Conservation (phyloP, 2,797 vertebrate genomes). For the Gouania willdenowi region DNA sequence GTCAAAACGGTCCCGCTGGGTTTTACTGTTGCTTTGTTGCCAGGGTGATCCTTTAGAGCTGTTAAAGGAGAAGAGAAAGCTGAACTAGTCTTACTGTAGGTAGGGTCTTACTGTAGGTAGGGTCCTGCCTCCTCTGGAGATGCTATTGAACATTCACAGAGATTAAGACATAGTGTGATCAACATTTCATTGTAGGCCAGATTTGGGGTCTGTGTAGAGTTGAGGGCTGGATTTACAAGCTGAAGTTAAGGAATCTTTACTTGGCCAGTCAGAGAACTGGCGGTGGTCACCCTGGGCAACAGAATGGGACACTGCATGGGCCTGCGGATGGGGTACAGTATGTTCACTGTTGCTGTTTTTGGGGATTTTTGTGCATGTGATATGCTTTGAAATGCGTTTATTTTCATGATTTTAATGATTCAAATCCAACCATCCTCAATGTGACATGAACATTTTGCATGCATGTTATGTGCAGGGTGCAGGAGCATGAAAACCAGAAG, state of each 20-base stretch:
- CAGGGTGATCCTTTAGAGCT: conserved; percentile 10
- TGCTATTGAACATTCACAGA: background rate
- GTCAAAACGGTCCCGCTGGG: conserved; percentile 23
- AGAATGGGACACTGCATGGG: conserved; percentile 79
- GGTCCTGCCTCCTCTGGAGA: background rate
- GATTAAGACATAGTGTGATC: background rate
- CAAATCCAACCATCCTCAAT: too few relatives aligned
- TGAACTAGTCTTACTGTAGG: conserved; percentile 2
- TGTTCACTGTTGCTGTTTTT: conserved; percentile 38
- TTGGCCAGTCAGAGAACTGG: conserved; percentile 53
- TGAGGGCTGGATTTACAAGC: conserved; percentile 10
- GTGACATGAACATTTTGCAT: too few relatives aligned
- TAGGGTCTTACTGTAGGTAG: conserved; percentile 1
- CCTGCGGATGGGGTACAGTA: conserved; percentile 76
- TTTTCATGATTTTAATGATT: too few relatives aligned
- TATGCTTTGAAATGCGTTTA: background rate
- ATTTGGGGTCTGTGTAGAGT: conserved; percentile 1
- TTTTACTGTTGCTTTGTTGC: conserved; percentile 22
- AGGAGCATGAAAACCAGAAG: conserved; percentile 79
- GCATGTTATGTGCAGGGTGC: conserved; percentile 75
- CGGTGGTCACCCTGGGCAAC: conserved; percentile 70
- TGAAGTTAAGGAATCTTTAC: conserved; percentile 14
- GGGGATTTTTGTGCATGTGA: background rate
- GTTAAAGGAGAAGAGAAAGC: background rate
- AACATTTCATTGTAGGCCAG: background rate